phyloP scores from a whole-genome alignment of 1,140 invertebrate species.

The Alviniconcha marisindica region DNA sequence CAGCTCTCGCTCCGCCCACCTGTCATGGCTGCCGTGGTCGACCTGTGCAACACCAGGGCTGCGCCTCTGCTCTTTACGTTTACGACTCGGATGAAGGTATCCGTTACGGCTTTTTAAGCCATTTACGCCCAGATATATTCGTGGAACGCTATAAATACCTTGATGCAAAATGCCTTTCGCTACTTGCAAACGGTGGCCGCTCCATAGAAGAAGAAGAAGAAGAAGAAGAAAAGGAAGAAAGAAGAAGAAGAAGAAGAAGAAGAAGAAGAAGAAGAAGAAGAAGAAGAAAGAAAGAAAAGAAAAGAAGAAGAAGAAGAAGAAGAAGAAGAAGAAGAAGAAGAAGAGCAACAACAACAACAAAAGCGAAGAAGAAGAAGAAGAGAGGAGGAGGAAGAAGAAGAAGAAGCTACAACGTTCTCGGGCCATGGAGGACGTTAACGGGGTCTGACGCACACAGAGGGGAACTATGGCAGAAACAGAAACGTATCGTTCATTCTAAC shows the following conservation, averaged over 20 bases:
- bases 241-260: neutral
- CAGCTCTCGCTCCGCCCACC: constrained; percentile 84
- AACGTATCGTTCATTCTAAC: no score
- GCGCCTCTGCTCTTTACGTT: constrained; percentile 94
- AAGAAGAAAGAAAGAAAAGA: no score
- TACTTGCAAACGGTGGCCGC: no score
- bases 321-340: neutral
- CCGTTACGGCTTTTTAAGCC: constrained; percentile 58
- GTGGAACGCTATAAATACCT: no score
- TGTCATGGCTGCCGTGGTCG: constrained; percentile 93
- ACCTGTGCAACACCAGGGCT: constrained; percentile 92
- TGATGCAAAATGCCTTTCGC: no score
- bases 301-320: neutral
- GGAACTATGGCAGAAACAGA: no score
- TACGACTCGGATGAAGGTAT: constrained; percentile 96
- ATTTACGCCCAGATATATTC: no score
- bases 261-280: neutral
- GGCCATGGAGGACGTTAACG: no score
- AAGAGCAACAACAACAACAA: neutral
- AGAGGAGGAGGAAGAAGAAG: neutral
- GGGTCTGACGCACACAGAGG: no score
- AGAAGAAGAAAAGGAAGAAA: constrained; percentile 2
- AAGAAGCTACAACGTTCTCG: no score
- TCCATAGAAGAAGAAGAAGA: neutral
- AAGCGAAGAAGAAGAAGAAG: neutral